phyloP scores from a whole-genome alignment of 2,113 vertebrate genomes.

The Cranoglanis bouderius region DNA sequence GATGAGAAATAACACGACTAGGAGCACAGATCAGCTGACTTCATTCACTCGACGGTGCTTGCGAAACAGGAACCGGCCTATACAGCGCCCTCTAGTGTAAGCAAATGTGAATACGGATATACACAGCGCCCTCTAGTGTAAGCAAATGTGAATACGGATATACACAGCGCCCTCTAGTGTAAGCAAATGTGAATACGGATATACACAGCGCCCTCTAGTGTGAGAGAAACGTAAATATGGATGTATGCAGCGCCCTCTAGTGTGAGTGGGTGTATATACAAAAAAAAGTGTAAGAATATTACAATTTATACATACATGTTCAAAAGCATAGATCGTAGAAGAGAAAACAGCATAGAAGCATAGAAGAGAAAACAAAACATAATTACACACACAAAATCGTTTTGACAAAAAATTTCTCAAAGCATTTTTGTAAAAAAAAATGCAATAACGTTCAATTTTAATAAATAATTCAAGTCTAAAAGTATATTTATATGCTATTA shows the following conservation, averaged over 20 bases:
- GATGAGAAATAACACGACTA: slow-evolving; percentile 58
- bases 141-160: neutral
- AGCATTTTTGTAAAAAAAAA: neutral
- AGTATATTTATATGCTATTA: neutral
- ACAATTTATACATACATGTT: neutral
- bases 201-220: neutral
- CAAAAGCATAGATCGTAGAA: neutral
- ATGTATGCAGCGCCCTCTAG: neutral
- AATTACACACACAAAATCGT: neutral
- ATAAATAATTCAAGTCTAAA: neutral
- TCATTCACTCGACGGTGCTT: slow-evolving; percentile 66
- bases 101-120: neutral
- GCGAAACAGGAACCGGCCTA: neutral
- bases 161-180: neutral
- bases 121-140: neutral
- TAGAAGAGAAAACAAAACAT: neutral
- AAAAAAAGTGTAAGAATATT: too few species aligned
- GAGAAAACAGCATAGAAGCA: neutral
- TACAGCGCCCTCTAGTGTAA: neutral
- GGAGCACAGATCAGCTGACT: slow-evolving; percentile 75
- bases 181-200: neutral
- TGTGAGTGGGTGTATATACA: neutral
- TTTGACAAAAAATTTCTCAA: neutral
- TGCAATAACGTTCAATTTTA: neutral
- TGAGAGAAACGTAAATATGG: neutral